phyloP scores from a whole-genome alignment of 2,888 invertebrate genomes.

The Hypolimnas misippus region DNA sequence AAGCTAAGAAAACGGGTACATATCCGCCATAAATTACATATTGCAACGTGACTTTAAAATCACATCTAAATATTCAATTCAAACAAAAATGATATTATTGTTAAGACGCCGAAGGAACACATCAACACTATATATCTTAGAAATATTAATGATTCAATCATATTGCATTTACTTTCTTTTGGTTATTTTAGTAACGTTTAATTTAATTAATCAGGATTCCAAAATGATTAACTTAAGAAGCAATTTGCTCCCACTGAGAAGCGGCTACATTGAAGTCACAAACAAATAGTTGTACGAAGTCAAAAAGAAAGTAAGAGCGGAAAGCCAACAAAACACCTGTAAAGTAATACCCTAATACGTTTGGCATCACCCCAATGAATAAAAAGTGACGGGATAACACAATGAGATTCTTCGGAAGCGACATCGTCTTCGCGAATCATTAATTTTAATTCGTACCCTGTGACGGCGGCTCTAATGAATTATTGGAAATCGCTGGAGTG shows the following conservation, averaged over 20 bases:
- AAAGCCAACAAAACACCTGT: constrained; percentile 71
- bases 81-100: neutral
- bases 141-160: neutral
- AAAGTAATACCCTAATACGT: constrained; percentile 61
- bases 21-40: constrained; percentile 45
- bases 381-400: constrained; percentile 78
- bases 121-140: neutral
- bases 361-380: constrained; percentile 67
- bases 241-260: constrained; percentile 3
- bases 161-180: too few species aligned
- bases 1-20: constrained; percentile 58
- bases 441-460: constrained; percentile 83
- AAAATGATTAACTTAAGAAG: too few species aligned
- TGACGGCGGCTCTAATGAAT: constrained; percentile 81
- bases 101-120: neutral
- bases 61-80: constrained; percentile 47
- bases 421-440: constrained; percentile 79
- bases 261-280: constrained; percentile 16
- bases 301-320: constrained; percentile 48
- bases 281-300: constrained; percentile 14
- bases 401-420: constrained; percentile 69
- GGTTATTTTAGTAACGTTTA: too few species aligned
- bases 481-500: constrained; percentile 80
- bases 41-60: constrained; percentile 29
- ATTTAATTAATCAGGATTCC: too few species aligned